Base-by-base conservation (phyloP, 2,797 vertebrate species). In the Periparus ater region DNA sequence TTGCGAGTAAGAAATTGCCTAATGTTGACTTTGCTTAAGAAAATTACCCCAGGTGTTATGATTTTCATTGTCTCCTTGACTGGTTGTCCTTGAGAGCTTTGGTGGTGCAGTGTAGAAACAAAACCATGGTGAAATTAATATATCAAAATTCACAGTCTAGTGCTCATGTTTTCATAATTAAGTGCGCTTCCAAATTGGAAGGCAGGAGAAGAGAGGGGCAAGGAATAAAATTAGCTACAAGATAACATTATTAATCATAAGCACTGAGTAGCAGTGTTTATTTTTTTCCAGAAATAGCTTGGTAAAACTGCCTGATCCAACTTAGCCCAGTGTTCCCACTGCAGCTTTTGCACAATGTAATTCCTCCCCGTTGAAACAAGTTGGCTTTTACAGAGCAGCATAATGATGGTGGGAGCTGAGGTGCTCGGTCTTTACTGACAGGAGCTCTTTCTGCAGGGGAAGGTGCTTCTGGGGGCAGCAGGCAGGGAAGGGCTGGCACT, bases 281-380 rank as follows among this genome's bases (percentile, higher is more conserved):
- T 92, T 93, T 92, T 96, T 97, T 94, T 91, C 93, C 89, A 80
- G 96, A 95, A 96, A 95, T 93, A 96, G 91, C 93, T 80, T 83
- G 77, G 27, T 91, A 94, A 95, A 94, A 88, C 17, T 88, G 66
- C 54, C 74, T 68, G 74, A 76, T 91, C 82, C 76, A 88, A 58
- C 78, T 55, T 94, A 75, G 8, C 57, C 81, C 77, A 51, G 55
- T 40, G 81, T 50, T 85, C 42, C 58, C n/a, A 60, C 85, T 91
- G 90, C 85, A 95, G 77, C 90, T 92, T 89, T 79, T 88, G 58
- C 83, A 30, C 86, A 88, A 18, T n/a, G 36, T 68, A 72, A 93
- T 93, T 85, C 75, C 54, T 75, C 55, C 48, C 57, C 70, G 91
- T 73, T 80, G 82, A 66, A 94, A 75, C 78, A 68, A 36, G 45